Percentiles rank a stretch among this genome's conserved stretches.
Conservation (phyloP, 2,797 vertebrate species). For the Anguilla megastoma region DNA sequence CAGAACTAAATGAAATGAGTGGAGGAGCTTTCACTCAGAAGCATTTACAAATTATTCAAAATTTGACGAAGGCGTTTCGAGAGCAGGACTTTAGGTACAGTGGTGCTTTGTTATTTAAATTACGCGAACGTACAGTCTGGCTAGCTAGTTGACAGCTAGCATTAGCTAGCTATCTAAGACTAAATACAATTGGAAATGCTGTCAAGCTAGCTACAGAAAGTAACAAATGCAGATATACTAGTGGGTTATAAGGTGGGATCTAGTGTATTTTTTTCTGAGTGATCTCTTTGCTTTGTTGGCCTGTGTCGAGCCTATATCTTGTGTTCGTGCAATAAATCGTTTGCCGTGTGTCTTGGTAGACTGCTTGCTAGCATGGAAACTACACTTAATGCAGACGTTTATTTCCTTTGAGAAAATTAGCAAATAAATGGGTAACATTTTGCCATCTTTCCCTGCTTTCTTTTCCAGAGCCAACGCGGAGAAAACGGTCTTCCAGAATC, state of each 20-base stretch:
- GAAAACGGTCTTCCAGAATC: conserved; percentile 69
- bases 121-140: background rate
- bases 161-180: background rate
- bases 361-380: background rate
- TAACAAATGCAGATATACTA: background rate
- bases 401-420: background rate
- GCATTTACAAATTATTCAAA: conserved; percentile 63
- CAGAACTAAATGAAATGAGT: conserved; percentile 54
- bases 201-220: background rate
- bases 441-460: background rate
- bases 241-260: background rate
- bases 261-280: background rate
- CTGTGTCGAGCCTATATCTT: background rate
- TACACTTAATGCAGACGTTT: background rate
- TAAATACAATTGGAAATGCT: background rate
- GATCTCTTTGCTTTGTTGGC: too few species aligned
- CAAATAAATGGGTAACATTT: background rate
- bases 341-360: background rate
- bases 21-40: conserved; percentile 52
- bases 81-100: conserved; percentile 49
- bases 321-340: background rate
- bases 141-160: background rate
- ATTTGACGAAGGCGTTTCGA: conserved; percentile 60
- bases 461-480: conserved; percentile 76
- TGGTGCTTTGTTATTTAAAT: background rate